These are phyloP conservation scores for Raphicerus campestris DNA, from an alignment of 2,113 vertebrate genomes.

Conservation along the genomic window DNA sequence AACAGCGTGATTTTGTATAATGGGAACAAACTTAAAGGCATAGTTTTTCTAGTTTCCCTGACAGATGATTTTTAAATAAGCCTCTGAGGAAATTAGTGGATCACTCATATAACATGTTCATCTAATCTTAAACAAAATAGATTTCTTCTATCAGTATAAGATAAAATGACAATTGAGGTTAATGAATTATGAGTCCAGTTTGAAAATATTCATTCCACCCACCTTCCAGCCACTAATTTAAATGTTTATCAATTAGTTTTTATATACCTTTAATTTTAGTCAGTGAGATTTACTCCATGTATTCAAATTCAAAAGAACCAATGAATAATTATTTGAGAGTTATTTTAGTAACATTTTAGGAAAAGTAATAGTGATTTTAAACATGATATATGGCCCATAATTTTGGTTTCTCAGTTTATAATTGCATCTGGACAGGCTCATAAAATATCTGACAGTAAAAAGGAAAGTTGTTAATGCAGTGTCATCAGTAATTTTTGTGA, in stretches of 20 bases:
- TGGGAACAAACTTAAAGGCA: background rate
- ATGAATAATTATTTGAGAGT: background rate
- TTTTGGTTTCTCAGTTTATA: slow-evolving; percentile 4
- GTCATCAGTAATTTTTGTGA: background rate
- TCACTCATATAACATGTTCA: background rate
- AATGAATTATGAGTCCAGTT: background rate
- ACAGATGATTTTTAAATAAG: background rate
- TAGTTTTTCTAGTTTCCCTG: background rate
- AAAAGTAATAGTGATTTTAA: background rate
- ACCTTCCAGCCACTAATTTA: background rate
- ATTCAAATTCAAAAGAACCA: slow-evolving; percentile 9
- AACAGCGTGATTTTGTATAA: background rate
- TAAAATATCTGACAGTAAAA: slow-evolving; percentile 31
- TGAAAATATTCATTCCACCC: slow-evolving; percentile 30
- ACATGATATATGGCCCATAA: background rate
- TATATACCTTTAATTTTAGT: background rate
- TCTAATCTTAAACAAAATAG: background rate
- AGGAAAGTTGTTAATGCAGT: background rate
- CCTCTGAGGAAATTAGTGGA: background rate
- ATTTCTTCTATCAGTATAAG: background rate
- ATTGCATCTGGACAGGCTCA: slow-evolving; percentile 11
- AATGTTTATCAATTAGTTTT: slow-evolving; percentile 27
- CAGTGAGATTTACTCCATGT: background rate
- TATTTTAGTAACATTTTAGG: slow-evolving; percentile 17
- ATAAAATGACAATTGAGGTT: slow-evolving; percentile 4